Conservation (phyloP, 2,113 vertebrate genomes). For the Aldabrachelys gigantea region DNA sequence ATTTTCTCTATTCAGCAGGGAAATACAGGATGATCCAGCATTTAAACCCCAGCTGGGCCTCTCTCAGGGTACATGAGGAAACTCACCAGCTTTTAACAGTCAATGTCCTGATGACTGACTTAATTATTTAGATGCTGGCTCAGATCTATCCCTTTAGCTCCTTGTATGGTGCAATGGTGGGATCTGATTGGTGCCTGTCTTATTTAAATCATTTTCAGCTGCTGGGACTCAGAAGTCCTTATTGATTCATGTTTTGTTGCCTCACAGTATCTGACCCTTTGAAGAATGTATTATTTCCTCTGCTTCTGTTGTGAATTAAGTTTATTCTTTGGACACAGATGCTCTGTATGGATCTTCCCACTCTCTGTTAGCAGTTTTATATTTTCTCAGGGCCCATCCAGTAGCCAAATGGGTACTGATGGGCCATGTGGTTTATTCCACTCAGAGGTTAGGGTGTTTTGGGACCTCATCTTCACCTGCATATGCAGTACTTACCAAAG, state of each 20-base stretch:
- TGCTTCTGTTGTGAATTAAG: neutral
- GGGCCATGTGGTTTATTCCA: neutral
- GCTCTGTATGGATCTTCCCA: neutral
- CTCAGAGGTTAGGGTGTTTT: neutral
- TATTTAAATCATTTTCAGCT: slow-evolving; percentile 20
- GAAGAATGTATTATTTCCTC: neutral
- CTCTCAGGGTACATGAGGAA: slow-evolving; percentile 21
- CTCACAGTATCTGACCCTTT: neutral
- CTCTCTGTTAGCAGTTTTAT: neutral
- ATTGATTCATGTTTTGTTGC: neutral
- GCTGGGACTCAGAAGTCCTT: neutral
- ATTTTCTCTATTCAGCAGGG: slow-evolving; percentile 65
- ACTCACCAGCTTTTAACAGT: slow-evolving; percentile 35
- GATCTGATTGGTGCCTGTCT: neutral
- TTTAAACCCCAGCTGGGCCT: slow-evolving; percentile 37
- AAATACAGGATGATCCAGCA: slow-evolving; percentile 49
- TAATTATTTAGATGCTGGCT: slow-evolving; percentile 16
- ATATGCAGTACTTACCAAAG: neutral
- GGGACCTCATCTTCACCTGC: neutral
- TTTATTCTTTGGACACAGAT: neutral
- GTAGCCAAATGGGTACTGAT: neutral
- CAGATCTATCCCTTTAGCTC: slow-evolving; percentile 5
- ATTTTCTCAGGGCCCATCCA: neutral
- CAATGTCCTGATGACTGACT: slow-evolving; percentile 32
- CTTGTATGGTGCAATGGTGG: neutral